These are phyloP conservation scores for Nomada ferruginata DNA, from an alignment of 2,888 invertebrate genomes.

Conservation along the genomic window DNA sequence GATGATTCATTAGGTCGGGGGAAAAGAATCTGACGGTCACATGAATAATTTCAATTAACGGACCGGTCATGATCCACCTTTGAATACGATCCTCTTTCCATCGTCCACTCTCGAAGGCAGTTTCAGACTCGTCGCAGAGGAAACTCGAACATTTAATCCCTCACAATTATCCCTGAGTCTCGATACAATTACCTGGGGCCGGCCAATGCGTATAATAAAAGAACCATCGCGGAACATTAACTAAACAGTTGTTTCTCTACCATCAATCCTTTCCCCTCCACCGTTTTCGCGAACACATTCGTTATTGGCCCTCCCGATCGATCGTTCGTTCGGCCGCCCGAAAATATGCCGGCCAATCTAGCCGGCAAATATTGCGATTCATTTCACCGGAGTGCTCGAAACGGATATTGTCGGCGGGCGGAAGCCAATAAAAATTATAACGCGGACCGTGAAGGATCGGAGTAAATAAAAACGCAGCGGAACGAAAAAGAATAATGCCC, in stretches of 20 bases:
- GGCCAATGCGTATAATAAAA: not conserved
- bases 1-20: constrained; percentile 10
- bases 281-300: constrained; percentile 27
- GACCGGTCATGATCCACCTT: not conserved
- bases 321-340: constrained; percentile 20
- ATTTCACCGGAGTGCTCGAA: constrained; percentile 25
- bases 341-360: constrained; percentile 41
- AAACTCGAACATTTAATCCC: not conserved
- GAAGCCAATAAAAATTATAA: constrained; percentile 48
- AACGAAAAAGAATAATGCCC: constrained; percentile 8
- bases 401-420: constrained; percentile 38
- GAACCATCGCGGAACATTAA: not conserved
- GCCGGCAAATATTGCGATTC: constrained; percentile 49
- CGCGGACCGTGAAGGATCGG: constrained; percentile 40
- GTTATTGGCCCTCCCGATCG: constrained; percentile 33
- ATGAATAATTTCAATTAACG: constrained; percentile 24
- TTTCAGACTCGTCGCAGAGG: not conserved
- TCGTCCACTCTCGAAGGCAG: not conserved
- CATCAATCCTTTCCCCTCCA: not conserved
- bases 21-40: constrained; percentile 4
- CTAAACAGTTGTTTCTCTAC: not conserved
- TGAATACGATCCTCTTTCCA: not conserved
- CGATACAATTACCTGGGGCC: no score
- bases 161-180: no score
- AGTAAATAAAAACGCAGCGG: constrained; percentile 39